These are phyloP conservation scores for Amphimedon queenslandica DNA, from an alignment of 37 sponge, comb jelly and placozoan species.

Conservation along the genomic window DNA sequence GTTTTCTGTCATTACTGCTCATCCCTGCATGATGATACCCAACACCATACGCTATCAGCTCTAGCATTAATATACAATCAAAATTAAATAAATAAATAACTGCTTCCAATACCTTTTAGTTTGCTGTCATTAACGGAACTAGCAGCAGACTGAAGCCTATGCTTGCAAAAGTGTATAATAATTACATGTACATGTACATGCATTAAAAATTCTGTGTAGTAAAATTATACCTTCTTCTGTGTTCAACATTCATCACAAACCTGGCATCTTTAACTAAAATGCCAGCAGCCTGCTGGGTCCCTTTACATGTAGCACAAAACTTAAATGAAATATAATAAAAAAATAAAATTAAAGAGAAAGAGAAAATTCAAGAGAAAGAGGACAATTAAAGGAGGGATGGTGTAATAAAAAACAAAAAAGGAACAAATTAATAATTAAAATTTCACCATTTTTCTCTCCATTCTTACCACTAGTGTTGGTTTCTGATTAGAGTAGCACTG, in stretches of 20 bases:
- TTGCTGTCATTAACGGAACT: conserved; percentile 77
- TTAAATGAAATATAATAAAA: conserved; percentile 3
- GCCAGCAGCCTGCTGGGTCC: conserved; percentile 91
- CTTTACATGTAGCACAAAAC: conserved; percentile 98
- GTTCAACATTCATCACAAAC: conserved; percentile 77
- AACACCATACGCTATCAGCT: conserved; percentile 79
- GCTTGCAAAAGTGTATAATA: neutral
- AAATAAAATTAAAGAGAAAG: no score
- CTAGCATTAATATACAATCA: no score
- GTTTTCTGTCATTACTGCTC: conserved; percentile 72
- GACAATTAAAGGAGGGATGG: no score
- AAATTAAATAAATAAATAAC: no score
- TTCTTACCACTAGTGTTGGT: conserved; percentile 85
- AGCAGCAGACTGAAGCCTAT: conserved; percentile 41
- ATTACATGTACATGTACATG: no score
- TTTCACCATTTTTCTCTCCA: no score
- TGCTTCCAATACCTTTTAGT: conserved; percentile 79
- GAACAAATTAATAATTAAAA: no score
- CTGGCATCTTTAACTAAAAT: conserved; percentile 85
- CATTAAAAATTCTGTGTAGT: neutral
- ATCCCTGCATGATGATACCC: conserved; percentile 98
- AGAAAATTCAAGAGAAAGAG: no score
- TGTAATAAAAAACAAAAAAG: conserved; percentile 6
- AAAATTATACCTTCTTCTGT: conserved; percentile 49
- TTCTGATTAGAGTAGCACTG: conserved; percentile 89